phyloP scores from a whole-genome alignment of 2,888 invertebrate species.

The Parnassius apollo region DNA sequence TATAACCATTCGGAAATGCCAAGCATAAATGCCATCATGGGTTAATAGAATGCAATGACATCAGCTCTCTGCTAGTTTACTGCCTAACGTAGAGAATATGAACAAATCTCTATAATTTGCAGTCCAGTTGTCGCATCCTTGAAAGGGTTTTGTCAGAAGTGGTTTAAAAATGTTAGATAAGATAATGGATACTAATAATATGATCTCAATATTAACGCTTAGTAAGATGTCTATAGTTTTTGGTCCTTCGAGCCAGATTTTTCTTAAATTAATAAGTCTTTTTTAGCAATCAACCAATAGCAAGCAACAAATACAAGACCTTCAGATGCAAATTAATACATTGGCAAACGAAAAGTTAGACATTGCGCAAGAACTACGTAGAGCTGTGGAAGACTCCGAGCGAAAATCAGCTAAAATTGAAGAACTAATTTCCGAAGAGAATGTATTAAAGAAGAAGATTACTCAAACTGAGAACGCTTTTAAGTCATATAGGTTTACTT shows the following conservation, averaged over 20 bases:
- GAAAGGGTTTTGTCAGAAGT: too few species aligned
- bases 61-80: too few species aligned
- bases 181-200: too few species aligned
- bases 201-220: too few species aligned
- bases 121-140: too few species aligned
- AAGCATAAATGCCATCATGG: too few species aligned
- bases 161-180: too few species aligned
- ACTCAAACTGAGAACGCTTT: constrained; percentile 30
- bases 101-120: too few species aligned
- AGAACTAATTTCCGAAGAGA: constrained; percentile 28
- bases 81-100: too few species aligned
- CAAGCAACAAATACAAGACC: constrained; percentile 31
- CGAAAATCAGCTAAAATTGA: constrained; percentile 28
- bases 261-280: not conserved
- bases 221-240: not conserved
- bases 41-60: too few species aligned
- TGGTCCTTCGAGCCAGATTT: not conserved
- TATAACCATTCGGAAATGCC: too few species aligned
- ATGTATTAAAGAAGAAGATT: constrained; percentile 29
- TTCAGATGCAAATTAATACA: constrained; percentile 31
- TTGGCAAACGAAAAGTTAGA: constrained; percentile 34
- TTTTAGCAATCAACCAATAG: constrained; percentile 33
- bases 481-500: constrained; percentile 29
- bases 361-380: constrained; percentile 28
- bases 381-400: constrained; percentile 27